Evolutionary conservation across 2,888 invertebrate species (phyloP).

Genomic region (Sclerodermus sp.): DNA sequence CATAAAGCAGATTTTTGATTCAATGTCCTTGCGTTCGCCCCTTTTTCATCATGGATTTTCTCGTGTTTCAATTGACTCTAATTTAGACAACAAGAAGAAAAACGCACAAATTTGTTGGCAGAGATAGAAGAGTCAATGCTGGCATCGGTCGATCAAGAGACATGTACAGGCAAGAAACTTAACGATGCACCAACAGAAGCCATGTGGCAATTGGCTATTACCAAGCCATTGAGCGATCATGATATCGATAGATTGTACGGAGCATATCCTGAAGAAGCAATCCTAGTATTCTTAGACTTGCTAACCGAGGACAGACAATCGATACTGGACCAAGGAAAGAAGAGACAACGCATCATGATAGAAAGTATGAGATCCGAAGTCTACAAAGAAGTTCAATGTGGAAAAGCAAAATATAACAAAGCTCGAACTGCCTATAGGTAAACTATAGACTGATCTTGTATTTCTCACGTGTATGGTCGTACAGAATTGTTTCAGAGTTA

Average conservation of each 20-base stretch:
- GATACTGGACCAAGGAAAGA: constrained; percentile 25
- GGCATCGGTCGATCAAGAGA: constrained; percentile 5
- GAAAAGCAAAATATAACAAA: constrained; percentile 30
- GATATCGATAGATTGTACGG: constrained; percentile 20
- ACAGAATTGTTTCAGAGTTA: not conserved
- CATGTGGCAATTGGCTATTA: constrained; percentile 34
- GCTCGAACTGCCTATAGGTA: constrained; percentile 31
- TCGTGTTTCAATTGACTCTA: constrained; percentile 8
- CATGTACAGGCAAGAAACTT: constrained; percentile 18
- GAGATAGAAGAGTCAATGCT: constrained; percentile 30
- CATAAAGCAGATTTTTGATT: not conserved
- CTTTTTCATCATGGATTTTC: not conserved
- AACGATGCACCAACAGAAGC: constrained; percentile 25
- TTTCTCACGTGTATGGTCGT: not conserved
- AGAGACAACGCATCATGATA: constrained; percentile 23
- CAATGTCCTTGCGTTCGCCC: not conserved
- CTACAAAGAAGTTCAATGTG: constrained; percentile 27
- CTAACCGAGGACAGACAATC: constrained; percentile 26
- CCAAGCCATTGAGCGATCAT: constrained; percentile 22
- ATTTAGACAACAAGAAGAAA: constrained; percentile 28
- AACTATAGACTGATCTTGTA: not conserved
- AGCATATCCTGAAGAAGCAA: constrained; percentile 24
- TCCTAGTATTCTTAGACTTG: constrained; percentile 26
- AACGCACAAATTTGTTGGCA: constrained; percentile 24
- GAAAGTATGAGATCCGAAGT: constrained; percentile 27